Percentiles rank a stretch among this genome's conserved stretches.
phyloP scores from a whole-genome alignment of 2,113 vertebrate genomes.

The Naja naja region DNA sequence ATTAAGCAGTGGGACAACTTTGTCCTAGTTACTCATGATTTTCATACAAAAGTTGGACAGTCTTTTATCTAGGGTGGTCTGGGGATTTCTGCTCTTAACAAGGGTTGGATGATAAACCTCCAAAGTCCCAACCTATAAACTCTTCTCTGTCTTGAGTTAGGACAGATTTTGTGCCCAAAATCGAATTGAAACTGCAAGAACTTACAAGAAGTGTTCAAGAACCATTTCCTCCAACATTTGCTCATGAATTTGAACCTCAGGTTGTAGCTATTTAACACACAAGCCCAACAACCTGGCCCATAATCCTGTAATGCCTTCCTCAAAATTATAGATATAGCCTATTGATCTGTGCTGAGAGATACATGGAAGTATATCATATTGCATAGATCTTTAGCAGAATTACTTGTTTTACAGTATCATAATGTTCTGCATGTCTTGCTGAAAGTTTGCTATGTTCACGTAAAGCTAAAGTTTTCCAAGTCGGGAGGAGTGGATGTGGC shows the following conservation, averaged over 20 bases:
- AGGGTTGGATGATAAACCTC: too few relatives aligned
- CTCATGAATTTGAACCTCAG: not conserved
- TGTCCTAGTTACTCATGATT: not conserved
- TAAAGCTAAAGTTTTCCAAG: not conserved
- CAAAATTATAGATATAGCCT: not conserved
- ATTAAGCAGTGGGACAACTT: not conserved
- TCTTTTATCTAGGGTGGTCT: not conserved
- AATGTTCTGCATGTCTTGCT: not conserved
- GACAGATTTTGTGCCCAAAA: not conserved
- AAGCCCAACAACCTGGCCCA: not conserved
- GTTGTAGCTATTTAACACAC: not conserved
- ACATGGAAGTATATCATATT: not conserved
- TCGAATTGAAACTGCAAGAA: not conserved
- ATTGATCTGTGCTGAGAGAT: not conserved
- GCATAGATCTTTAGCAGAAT: not conserved
- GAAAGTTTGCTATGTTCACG: not conserved
- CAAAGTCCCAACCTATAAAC: not conserved
- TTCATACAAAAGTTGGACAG: not conserved
- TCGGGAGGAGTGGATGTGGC: not conserved
- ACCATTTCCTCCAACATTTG: not conserved
- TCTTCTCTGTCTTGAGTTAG: not conserved
- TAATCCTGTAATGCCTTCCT: not conserved
- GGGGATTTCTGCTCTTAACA: not conserved
- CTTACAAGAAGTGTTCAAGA: not conserved
- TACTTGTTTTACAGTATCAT: not conserved